A percentile compares a stretch with the other conserved stretches of the same genome.
These are phyloP conservation scores for Drosophila nigrodunni DNA, from an alignment of 1,140 invertebrate species.

Conservation along the genomic window DNA sequence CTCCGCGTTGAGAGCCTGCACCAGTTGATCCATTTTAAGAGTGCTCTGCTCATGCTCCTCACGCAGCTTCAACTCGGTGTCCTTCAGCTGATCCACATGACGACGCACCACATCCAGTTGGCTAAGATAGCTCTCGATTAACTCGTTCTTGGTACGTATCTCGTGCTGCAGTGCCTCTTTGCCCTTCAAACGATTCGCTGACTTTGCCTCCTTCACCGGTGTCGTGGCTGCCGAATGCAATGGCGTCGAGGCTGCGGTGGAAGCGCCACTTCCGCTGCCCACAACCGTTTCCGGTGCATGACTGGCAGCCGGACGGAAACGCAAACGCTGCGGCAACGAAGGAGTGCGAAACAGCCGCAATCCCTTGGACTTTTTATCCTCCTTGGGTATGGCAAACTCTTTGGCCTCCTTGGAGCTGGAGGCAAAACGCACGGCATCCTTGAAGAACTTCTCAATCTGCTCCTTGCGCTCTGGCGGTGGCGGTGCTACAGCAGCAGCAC, in stretches of 20 bases:
- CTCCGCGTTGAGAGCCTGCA: constrained; percentile 66
- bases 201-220: constrained; percentile 79
- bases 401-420: constrained; percentile 79
- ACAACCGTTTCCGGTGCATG: constrained; percentile 42
- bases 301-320: constrained; percentile 74
- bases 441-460: constrained; percentile 84
- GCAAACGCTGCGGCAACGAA: constrained; percentile 80
- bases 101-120: constrained; percentile 77
- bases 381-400: constrained; percentile 82
- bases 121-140: constrained; percentile 77
- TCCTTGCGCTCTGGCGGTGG: constrained; percentile 75
- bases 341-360: constrained; percentile 80
- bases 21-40: constrained; percentile 66
- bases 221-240: constrained; percentile 77
- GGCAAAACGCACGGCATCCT: constrained; percentile 78
- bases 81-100: constrained; percentile 78
- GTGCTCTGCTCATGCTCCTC: constrained; percentile 64
- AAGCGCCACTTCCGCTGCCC: constrained; percentile 50
- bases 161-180: constrained; percentile 83
- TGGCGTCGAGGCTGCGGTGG: constrained; percentile 74
- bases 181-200: constrained; percentile 73
- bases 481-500: constrained; percentile 18
- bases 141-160: constrained; percentile 80
- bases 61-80: constrained; percentile 70
- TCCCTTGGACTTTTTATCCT: constrained; percentile 81